Conservation (phyloP, 2,113 vertebrate genomes). For the Hippopotamus amphibius region DNA sequence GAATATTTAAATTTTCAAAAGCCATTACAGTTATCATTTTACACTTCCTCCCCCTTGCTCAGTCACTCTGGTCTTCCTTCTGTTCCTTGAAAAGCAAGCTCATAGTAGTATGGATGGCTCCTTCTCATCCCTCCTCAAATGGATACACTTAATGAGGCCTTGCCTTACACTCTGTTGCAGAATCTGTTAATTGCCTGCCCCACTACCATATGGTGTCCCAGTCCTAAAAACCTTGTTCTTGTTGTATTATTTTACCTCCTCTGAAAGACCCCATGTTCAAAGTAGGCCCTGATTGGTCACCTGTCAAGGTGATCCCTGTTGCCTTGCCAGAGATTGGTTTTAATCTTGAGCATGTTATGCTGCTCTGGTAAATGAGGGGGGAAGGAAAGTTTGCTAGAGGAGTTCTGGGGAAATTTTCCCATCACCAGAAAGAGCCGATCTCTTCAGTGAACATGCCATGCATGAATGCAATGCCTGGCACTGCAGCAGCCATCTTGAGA, state of each 20-base stretch:
- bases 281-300: not conserved
- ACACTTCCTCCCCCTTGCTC: not conserved
- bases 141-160: not conserved
- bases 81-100: not conserved
- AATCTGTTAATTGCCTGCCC: not conserved
- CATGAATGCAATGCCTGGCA: not conserved
- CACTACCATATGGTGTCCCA: too few relatives aligned
- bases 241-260: not conserved
- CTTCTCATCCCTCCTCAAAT: not conserved
- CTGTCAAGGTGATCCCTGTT: not conserved
- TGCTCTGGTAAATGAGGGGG: not conserved
- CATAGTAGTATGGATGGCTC: not conserved
- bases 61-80: not conserved
- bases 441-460: not conserved
- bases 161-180: not conserved
- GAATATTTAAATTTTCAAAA: not conserved
- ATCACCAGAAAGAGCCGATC: not conserved
- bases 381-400: not conserved
- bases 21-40: not conserved
- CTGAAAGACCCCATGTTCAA: not conserved
- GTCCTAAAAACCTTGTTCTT: not conserved
- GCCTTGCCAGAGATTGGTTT: not conserved
- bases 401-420: not conserved
- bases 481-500: not conserved
- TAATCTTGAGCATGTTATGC: not conserved